Evolutionary conservation across 2,113 vertebrate genomes (phyloP).

Genomic region (Phainopepla nitens): DNA sequence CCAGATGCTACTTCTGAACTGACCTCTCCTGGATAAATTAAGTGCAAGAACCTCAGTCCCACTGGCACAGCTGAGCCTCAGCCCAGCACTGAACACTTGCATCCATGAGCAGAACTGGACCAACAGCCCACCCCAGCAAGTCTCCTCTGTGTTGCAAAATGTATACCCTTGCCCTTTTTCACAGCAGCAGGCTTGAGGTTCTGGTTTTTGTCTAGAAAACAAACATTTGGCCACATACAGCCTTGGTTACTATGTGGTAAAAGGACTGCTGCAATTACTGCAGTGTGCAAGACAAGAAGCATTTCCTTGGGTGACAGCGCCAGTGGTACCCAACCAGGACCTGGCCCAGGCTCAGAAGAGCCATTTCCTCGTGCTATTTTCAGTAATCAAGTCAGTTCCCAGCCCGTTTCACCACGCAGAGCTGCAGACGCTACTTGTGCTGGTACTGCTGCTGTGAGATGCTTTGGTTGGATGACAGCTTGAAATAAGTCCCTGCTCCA

Average conservation of each 20-base stretch:
- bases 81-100: neutral
- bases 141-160: neutral
- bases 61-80: neutral
- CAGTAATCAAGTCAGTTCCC: neutral
- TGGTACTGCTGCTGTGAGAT: neutral
- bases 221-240: neutral
- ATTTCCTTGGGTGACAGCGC: neutral
- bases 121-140: neutral
- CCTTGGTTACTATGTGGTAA: neutral
- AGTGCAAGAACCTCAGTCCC: neutral
- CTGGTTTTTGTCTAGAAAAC: neutral
- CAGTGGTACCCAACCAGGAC: rapidly evolving
- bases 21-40: neutral
- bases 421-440: neutral
- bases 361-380: neutral
- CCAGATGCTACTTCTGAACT: neutral
- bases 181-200: neutral
- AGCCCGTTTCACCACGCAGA: neutral
- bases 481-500: neutral
- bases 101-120: neutral
- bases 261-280: neutral
- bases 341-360: neutral
- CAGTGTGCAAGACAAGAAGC: neutral
- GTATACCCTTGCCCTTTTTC: rapidly evolving
- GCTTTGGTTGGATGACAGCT: neutral